A percentile compares a stretch with the other conserved stretches of the same genome.
phyloP scores from a whole-genome alignment of 2,888 invertebrate species.

The Lithophane leautieri region DNA sequence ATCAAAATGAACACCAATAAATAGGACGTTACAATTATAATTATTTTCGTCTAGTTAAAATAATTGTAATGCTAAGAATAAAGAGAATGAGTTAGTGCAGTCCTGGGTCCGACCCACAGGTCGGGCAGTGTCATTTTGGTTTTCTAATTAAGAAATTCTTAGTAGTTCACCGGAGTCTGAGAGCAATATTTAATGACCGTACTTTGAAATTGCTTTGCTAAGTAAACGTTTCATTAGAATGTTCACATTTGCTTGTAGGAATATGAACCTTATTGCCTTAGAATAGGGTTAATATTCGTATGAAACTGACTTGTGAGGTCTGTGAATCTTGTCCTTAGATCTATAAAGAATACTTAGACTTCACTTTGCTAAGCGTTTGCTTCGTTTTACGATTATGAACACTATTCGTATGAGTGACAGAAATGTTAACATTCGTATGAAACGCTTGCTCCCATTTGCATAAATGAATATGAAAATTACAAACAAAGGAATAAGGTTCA shows the following conservation, averaged over 20 bases:
- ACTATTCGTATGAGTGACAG: background rate
- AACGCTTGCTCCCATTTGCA: background rate
- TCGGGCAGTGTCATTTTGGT: background rate
- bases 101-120: background rate
- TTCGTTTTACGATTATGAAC: background rate
- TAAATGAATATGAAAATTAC: background rate
- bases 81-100: background rate
- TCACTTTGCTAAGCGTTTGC: background rate
- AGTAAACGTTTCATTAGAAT: background rate
- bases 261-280: too few relatives aligned
- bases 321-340: background rate
- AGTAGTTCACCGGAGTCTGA: background rate
- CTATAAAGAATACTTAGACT: background rate
- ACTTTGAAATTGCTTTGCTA: background rate
- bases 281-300: background rate
- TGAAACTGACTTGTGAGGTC: background rate
- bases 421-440: background rate
- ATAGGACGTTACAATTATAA: conserved; percentile 20
- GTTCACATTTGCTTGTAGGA: background rate
- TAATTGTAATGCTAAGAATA: background rate
- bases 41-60: background rate
- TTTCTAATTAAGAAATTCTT: background rate
- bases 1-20: conserved; percentile 27
- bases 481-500: background rate
- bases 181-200: background rate